Evolutionary conservation across 2,888 invertebrate species (phyloP).

Genomic region (Leptura quadrifasciata): DNA sequence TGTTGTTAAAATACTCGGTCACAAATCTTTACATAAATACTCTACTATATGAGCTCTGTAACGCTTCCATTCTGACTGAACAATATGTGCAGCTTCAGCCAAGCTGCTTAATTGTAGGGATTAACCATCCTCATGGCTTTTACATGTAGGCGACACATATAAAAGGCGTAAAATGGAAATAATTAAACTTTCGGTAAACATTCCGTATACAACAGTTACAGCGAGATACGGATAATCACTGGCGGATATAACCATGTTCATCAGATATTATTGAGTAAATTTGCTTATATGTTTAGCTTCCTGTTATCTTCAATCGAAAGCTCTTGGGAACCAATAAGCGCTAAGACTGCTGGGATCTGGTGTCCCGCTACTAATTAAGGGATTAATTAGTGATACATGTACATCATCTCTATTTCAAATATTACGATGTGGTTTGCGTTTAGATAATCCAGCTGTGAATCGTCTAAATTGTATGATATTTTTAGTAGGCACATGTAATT

Average conservation of each 20-base stretch:
- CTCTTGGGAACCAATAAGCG: slow-evolving; percentile 27
- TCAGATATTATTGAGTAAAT: slow-evolving; percentile 29
- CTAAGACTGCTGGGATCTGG: slow-evolving; percentile 19
- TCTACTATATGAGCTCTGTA: not conserved
- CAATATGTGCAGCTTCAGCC: not conserved
- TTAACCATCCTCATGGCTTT: not conserved
- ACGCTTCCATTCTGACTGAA: not conserved
- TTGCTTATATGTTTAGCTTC: slow-evolving; percentile 34
- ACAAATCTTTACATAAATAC: not conserved
- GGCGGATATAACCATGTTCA: slow-evolving; percentile 12
- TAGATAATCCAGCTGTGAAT: not conserved
- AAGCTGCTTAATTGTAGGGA: slow-evolving; percentile 7
- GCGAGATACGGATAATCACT: not conserved
- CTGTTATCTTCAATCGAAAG: slow-evolving; percentile 28
- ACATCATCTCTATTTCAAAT: slow-evolving; percentile 18
- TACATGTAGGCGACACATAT: not conserved
- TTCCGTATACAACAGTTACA: not conserved
- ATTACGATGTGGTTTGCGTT: not conserved
- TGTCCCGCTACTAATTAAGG: slow-evolving; percentile 33
- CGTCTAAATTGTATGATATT: not conserved
- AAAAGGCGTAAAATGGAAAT: not conserved
- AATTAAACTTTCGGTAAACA: slow-evolving; percentile 13
- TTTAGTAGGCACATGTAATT: no score
- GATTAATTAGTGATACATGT: slow-evolving; percentile 35
- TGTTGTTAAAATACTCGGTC: not conserved